Percentiles rank a stretch among this genome's conserved stretches.
phyloP scores from a whole-genome alignment of 1,140 invertebrate genomes.

The Drosophila auraria region DNA sequence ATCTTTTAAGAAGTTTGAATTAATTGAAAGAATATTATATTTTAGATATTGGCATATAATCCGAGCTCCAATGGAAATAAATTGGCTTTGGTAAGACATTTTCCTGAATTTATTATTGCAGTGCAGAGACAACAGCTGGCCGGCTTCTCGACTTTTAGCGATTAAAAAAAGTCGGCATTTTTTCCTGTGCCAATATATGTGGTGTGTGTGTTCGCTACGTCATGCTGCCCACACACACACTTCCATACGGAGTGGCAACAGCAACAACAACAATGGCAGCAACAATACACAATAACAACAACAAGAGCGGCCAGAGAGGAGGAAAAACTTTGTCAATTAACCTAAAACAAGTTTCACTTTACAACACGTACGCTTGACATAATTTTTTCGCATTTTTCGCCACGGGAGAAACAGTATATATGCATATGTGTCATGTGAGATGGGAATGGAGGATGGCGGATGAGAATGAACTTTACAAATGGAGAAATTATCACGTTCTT shows the following conservation, averaged over 20 bases:
- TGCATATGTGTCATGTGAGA: conserved; percentile 12
- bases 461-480: conserved; percentile 59
- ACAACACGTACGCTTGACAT: conserved; percentile 77
- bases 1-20: background rate
- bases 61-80: rapidly evolving
- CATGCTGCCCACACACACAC: conserved; percentile 27
- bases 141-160: conserved; percentile 68
- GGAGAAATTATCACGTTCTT: conserved; percentile 85
- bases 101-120: background rate
- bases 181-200: conserved; percentile 17
- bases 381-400: conserved; percentile 49
- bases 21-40: background rate
- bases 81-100: background rate
- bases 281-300: conserved; percentile 51
- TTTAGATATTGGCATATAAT: too few species aligned
- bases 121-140: conserved; percentile 43
- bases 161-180: conserved; percentile 58
- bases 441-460: background rate
- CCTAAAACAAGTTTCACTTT: conserved; percentile 81
- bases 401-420: conserved; percentile 13
- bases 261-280: conserved; percentile 4
- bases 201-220: conserved; percentile 27
- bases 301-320: conserved; percentile 43
- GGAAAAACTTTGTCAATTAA: conserved; percentile 81
- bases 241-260: conserved; percentile 24